A percentile compares a stretch with the other conserved stretches of the same genome.
phyloP scores from a whole-genome alignment of 2,888 invertebrate species.

The Sympetrum striolatum region DNA sequence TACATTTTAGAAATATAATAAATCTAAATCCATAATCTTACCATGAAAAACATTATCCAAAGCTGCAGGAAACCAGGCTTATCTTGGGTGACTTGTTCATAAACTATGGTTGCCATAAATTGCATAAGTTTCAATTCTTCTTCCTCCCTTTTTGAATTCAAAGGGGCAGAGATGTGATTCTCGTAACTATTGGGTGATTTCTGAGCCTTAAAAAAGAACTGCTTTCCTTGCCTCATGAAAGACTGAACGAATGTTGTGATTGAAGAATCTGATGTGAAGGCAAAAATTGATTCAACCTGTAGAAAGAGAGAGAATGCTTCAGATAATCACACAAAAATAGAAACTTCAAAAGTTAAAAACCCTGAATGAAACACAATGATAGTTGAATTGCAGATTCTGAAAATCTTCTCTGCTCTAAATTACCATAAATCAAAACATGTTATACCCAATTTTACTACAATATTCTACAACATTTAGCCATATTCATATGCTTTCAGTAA shows the following conservation, averaged over 20 bases:
- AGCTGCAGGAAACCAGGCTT: constrained; percentile 77
- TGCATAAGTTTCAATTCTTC: constrained; percentile 63
- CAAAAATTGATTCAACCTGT: constrained; percentile 69
- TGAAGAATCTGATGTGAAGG: constrained; percentile 76
- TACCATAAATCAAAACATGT: too few species aligned
- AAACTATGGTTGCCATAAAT: constrained; percentile 71
- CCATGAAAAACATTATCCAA: constrained; percentile 74
- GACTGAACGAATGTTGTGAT: constrained; percentile 74
- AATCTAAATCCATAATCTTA: constrained; percentile 55
- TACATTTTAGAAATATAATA: not conserved
- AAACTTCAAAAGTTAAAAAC: too few species aligned
- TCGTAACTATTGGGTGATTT: constrained; percentile 48
- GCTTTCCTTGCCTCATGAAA: constrained; percentile 61
- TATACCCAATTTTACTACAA: too few species aligned
- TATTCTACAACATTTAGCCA: too few species aligned
- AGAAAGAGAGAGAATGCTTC: not conserved
- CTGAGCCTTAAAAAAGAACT: constrained; percentile 49
- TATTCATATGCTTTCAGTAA: too few species aligned
- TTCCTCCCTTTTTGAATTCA: constrained; percentile 51
- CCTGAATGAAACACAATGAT: too few species aligned
- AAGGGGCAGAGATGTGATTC: constrained; percentile 47
- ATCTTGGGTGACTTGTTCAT: constrained; percentile 82
- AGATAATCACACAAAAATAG: not conserved
- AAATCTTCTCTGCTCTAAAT: too few species aligned
- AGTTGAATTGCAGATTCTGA: too few species aligned